Evolutionary conservation across 1,140 invertebrate genomes (phyloP).

Genomic region (Brachionus koreanus): DNA sequence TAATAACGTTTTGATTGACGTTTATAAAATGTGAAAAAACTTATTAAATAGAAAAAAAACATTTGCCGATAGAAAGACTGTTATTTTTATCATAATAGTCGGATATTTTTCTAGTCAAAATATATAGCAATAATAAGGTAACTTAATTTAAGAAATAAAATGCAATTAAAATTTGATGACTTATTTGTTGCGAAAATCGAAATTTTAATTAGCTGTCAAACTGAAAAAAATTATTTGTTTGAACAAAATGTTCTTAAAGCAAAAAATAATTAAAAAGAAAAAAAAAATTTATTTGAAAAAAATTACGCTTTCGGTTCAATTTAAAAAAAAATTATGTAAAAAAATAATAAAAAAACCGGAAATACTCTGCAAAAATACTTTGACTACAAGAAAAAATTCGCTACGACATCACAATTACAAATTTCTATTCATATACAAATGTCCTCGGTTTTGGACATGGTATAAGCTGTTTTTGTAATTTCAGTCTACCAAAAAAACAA

Average conservation of each 20-base stretch:
- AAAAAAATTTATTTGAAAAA: neutral
- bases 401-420: neutral
- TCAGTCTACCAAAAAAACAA: neutral
- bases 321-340: neutral
- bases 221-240: neutral
- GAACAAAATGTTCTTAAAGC: too few species aligned
- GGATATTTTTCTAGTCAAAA: neutral
- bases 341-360: neutral
- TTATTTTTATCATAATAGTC: neutral
- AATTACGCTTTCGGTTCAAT: neutral
- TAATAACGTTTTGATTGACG: neutral
- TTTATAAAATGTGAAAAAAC: neutral
- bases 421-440: neutral
- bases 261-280: neutral
- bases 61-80: neutral
- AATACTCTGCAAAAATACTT: neutral
- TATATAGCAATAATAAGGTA: neutral
- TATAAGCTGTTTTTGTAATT: slow-evolving; percentile 7
- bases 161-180: neutral
- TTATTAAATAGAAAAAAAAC: too few species aligned
- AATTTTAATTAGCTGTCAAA: neutral
- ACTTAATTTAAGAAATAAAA: neutral
- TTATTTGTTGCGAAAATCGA: neutral
- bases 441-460: slow-evolving; percentile 4
- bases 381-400: neutral